Conservation (phyloP, 2,797 vertebrate species). For the Lepilemur ruficaudatus region DNA sequence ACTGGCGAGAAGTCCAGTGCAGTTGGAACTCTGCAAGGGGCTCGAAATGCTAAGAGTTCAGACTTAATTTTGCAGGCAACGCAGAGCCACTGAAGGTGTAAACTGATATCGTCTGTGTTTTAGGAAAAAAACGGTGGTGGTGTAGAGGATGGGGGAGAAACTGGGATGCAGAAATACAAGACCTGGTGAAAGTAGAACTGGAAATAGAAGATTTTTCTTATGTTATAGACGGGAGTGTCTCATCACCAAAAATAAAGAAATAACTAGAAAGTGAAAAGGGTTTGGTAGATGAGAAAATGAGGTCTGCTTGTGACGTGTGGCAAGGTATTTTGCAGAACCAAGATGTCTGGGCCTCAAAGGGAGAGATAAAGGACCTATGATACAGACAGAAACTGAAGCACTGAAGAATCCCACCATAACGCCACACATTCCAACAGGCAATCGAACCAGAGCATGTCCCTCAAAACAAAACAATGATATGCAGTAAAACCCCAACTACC, state of each 20-base stretch:
- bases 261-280: not conserved
- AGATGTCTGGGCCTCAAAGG: not conserved
- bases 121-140: not conserved
- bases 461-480: not conserved
- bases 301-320: constrained; percentile 53
- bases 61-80: not conserved
- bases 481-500: not conserved
- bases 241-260: not conserved
- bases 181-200: not conserved
- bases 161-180: not conserved
- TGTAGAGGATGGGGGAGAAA: not conserved
- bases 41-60: not conserved
- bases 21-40: not conserved
- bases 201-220: not conserved
- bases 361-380: constrained; percentile 9
- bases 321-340: constrained; percentile 52
- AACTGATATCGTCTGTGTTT: not conserved
- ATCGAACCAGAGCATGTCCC: not conserved
- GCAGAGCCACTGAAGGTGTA: not conserved
- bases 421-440: constrained; percentile 34
- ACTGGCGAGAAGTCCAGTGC: not conserved
- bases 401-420: not conserved
- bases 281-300: not conserved
- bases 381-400: not conserved
- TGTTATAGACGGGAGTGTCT: not conserved